phyloP scores from a whole-genome alignment of 2,113 vertebrate genomes.

The Osmerus eperlanus region DNA sequence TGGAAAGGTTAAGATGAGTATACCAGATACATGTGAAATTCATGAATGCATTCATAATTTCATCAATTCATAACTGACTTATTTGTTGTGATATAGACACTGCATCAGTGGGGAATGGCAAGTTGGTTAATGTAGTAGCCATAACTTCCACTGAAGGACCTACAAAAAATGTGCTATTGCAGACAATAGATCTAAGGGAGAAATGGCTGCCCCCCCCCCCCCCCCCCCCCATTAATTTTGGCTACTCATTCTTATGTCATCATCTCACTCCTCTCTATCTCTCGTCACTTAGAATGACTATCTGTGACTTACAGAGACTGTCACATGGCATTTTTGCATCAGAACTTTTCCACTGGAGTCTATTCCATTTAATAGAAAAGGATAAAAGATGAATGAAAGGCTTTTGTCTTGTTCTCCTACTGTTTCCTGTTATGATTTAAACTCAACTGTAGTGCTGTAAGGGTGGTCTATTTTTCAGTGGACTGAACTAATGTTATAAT shows the following conservation, averaged over 20 bases:
- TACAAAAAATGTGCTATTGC: background rate
- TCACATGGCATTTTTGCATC: background rate
- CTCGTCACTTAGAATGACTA: background rate
- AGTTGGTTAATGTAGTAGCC: no score
- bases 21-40: no score
- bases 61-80: no score
- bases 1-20: no score
- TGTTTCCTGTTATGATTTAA: background rate
- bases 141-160: background rate
- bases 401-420: background rate
- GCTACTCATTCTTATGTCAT: constrained; percentile 1
- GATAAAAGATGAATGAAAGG: background rate
- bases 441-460: background rate
- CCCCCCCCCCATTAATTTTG: no score
- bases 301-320: background rate
- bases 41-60: no score
- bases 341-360: background rate
- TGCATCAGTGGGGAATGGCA: no score
- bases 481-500: background rate
- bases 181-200: background rate
- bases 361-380: no score
- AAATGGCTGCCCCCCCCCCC: background rate
- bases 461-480: background rate
- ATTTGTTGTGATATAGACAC: no score
- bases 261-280: background rate